Conservation (phyloP, 2,888 invertebrate species). For the Netelia fuscicornis region DNA sequence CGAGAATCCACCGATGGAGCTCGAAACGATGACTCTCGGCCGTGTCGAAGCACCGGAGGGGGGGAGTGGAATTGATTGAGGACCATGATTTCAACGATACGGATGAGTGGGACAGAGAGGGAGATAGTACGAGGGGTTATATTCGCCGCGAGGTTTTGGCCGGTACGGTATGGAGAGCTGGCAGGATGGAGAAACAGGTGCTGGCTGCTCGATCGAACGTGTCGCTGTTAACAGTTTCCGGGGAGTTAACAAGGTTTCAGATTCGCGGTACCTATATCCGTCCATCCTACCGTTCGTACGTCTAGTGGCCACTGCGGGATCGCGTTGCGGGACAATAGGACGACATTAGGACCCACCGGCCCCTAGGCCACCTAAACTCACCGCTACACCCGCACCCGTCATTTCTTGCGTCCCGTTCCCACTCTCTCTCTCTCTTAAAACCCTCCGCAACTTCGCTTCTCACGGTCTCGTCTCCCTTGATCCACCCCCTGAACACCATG, state of each 20-base stretch:
- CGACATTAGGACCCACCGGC: slow-evolving; percentile 78
- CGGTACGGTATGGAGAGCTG: slow-evolving; percentile 35
- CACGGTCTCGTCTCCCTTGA: neutral
- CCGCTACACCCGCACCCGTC: slow-evolving; percentile 52
- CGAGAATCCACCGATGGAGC: slow-evolving; percentile 30
- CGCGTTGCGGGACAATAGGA: slow-evolving; percentile 79
- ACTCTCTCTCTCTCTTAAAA: slow-evolving; percentile 21
- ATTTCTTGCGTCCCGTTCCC: slow-evolving; percentile 42
- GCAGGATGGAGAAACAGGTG: slow-evolving; percentile 59
- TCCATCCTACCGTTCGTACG: slow-evolving; percentile 31
- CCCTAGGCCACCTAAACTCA: slow-evolving; percentile 74
- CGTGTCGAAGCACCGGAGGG: slow-evolving; percentile 18
- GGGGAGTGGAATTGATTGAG: slow-evolving; percentile 55
- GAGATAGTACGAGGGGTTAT: slow-evolving; percentile 14
- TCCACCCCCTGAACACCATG: neutral
- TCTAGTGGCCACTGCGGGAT: slow-evolving; percentile 69
- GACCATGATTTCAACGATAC: slow-evolving; percentile 59
- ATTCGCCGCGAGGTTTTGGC: slow-evolving; percentile 60
- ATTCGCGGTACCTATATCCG: slow-evolving; percentile 71
- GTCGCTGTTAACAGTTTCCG: slow-evolving; percentile 83
- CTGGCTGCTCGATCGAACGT: slow-evolving; percentile 74
- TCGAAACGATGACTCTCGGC: slow-evolving; percentile 55
- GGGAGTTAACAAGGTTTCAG: slow-evolving; percentile 82
- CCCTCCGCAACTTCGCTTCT: slow-evolving; percentile 31
- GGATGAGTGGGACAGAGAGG: slow-evolving; percentile 13